Conservation (phyloP, 2,113 vertebrate species). For the Halichoeres trimaculatus region DNA sequence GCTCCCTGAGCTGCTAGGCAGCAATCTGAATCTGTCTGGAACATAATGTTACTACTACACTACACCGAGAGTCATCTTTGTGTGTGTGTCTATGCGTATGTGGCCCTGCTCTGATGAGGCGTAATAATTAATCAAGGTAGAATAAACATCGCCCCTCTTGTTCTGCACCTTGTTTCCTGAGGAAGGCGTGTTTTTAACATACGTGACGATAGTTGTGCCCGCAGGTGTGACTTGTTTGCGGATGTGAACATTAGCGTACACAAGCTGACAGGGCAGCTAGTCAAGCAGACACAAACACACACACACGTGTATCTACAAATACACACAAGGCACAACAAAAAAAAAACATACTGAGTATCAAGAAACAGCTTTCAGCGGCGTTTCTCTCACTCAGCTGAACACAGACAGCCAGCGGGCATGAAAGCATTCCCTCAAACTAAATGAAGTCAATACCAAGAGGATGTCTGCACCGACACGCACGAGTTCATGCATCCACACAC, state of each 20-base stretch:
- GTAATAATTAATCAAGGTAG: neutral
- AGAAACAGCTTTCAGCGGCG: conserved; percentile 28
- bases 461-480: conserved; percentile 4
- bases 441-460: conserved; percentile 12
- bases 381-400: conserved; percentile 34
- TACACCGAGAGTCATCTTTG: neutral
- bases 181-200: conserved; percentile 4
- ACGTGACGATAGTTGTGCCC: neutral
- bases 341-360: neutral
- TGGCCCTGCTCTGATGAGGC: neutral
- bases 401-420: conserved; percentile 32
- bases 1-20: neutral
- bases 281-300: neutral
- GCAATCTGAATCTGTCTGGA: neutral
- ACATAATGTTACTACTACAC: neutral
- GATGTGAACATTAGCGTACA: conserved; percentile 3
- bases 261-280: neutral
- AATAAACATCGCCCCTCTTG: conserved; percentile 4
- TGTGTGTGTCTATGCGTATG: neutral
- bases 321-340: neutral
- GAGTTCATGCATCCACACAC: conserved; percentile 51
- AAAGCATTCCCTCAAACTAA: conserved; percentile 34
- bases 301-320: neutral
- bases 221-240: conserved; percentile 26
- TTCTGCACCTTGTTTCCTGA: neutral